Base-by-base conservation (phyloP, 2,888 invertebrate genomes). In the Achlya flavicornis region DNA sequence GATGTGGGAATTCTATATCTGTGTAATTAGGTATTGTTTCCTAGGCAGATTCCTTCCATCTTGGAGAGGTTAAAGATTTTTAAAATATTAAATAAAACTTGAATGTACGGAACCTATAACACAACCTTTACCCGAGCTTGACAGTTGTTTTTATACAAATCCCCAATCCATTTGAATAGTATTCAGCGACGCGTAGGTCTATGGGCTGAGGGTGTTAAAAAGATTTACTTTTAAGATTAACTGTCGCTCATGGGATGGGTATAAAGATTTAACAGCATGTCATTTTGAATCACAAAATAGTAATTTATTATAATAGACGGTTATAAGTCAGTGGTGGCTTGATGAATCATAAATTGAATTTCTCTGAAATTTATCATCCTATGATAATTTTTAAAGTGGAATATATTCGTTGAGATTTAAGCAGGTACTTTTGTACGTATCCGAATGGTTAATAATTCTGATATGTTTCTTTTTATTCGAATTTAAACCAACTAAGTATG, bases 301-400 rank as follows among this genome's bases (percentile, higher is more conserved):
- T n/a, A n/a, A 53, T 53, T 53, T 53, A 53, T 53, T 53, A 53
- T 53, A 19, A 53, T 53, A 53, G 53, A 53, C 53, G 53, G 53
- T 53, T 53, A 41, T 53, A 53, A 53, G 53, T 53, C 53, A n/a
- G 53, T 53, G 53, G 19, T 19, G 53, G 16, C 7, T 53, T 53
- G 53, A 53, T 53, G 53, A 19, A 16, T 26, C 26, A 26, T 26
- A 26, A 26, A 26, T 26, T 26, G 26, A 26, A 26, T 26, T 26
- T 26, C 26, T 26, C 26, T 26, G 26, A 26, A 26, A 48, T 48
- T 16, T 16, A 10, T 14, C 4, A 53, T 53, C 4, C 7, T 14
- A 48, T 48, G 8, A 6, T n/a, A 7, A 3, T 46, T n/a, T 46
- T 14, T 14, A 43, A 11, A 43, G 14, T 10, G 10, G 10, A 43